Evolutionary conservation across 2,797 vertebrate species (phyloP).

Genomic region (Falco berigora): DNA sequence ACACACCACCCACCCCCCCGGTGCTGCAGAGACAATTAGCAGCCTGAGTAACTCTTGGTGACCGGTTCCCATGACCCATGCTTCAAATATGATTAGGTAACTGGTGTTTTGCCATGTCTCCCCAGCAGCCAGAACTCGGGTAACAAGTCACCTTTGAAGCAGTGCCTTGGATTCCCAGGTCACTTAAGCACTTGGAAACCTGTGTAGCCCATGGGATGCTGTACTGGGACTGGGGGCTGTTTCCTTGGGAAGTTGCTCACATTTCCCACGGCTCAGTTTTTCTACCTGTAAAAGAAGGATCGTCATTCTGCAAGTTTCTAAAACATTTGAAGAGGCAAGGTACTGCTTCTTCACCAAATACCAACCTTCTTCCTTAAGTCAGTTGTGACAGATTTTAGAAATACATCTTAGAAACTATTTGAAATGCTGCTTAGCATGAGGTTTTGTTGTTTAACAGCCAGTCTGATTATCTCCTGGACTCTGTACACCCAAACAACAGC

Average conservation of each 20-base stretch:
- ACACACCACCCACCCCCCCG: too few species aligned
- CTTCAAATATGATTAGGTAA: too few species aligned
- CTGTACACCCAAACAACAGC: neutral
- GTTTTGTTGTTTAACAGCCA: neutral
- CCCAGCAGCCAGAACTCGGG: neutral
- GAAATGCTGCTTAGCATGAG: neutral
- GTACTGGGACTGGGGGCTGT: fast-evolving
- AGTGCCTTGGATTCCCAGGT: neutral
- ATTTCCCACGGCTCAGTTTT: fast-evolving
- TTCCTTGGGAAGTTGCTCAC: neutral
- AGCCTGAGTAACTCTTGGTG: neutral
- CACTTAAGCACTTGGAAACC: neutral
- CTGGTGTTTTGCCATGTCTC: neutral
- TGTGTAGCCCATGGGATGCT: neutral
- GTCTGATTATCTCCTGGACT: too few species aligned
- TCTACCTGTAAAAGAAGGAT: neutral
- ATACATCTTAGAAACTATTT: neutral
- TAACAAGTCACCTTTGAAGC: neutral
- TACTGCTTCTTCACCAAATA: neutral
- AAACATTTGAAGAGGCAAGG: neutral
- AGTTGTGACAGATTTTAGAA: neutral
- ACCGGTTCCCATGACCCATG: neutral
- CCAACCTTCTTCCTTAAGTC: neutral
- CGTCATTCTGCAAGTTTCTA: neutral
- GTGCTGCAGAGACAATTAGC: neutral